A percentile compares a stretch with the other conserved stretches of the same genome.
Conservation (phyloP, 2,113 vertebrate genomes). For the Dicaeum eximium region DNA sequence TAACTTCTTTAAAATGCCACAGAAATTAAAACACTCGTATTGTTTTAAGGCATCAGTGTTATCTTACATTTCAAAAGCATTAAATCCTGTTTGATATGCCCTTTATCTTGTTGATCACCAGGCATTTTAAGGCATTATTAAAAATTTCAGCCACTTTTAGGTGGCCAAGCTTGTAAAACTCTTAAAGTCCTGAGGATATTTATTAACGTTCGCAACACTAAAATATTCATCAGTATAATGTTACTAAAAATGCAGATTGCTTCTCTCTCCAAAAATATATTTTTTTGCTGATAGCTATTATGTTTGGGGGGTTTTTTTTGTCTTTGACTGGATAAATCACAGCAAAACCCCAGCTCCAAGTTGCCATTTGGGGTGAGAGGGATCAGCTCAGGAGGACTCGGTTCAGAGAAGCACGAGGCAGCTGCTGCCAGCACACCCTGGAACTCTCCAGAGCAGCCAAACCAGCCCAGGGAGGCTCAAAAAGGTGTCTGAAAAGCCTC, state of each 20-base stretch:
- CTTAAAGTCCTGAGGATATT: background rate
- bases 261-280: background rate
- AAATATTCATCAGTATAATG: background rate
- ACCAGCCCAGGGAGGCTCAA: background rate
- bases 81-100: background rate
- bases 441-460: background rate
- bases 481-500: background rate
- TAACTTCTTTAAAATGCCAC: constrained; percentile 59
- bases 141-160: background rate
- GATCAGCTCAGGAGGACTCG: background rate
- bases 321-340: background rate
- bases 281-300: background rate
- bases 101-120: background rate
- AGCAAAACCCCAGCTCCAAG: background rate
- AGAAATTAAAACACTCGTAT: constrained; percentile 49
- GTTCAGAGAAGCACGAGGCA: background rate
- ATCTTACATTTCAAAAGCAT: constrained; percentile 35
- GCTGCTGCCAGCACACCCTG: background rate
- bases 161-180: background rate
- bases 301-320: background rate
- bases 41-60: constrained; percentile 7
- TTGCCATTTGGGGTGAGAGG: background rate
- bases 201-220: background rate
- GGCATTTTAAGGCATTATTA: background rate
- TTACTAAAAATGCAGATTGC: background rate